Evolutionary conservation across 1,140 invertebrate species (phyloP), one percentile per base, ranked within the genome.

Genomic region (Magallana angulata): DNA sequence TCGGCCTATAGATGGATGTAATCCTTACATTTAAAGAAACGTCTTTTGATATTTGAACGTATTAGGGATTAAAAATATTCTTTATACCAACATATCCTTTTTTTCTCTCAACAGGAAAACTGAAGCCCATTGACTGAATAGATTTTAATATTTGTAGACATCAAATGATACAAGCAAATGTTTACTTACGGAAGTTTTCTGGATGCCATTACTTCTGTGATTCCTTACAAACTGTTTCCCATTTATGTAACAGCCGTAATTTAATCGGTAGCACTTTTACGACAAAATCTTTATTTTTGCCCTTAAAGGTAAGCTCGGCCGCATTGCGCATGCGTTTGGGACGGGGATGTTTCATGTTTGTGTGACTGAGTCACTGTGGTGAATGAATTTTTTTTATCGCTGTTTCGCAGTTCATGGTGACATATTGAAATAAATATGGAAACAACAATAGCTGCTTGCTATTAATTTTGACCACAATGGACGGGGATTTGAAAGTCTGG

Each of bases 131-230:
- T 48, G 36, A 48, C 36, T 48, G 36, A 48, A 48, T 48, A 48
- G 36, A 48, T 48, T 48, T 48, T 48, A 48, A 16, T 62, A 6
- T 62, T 6, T 62, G 12, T 16, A 62, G n/a, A 16, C 9, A 12
- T 6, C 16, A 18, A 64, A 64, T 16, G 16, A 18, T 24, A 24
- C n/a, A 82, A 82, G 57, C 48, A 12, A 16, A 8, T 14, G 6
- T 57, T 16, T 82, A 82, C 81, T 82, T 24, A 82, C 81, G 81
- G 81, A 7, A 82, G 18, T 56, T 82, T 82, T 57, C 81, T 16
- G 16, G 36, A 58, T 24, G 81, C 81, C 81, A 82, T 82, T 57
- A 14, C 57, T 56, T 16, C 36, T 12, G 14, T 30, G 24, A 76
- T 30, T 76, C 68, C 68, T 76, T 7, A 12, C 24, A 24, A 36